Evolutionary conservation across 2,888 invertebrate genomes (phyloP).

Genomic region (Oscheius sp.): DNA sequence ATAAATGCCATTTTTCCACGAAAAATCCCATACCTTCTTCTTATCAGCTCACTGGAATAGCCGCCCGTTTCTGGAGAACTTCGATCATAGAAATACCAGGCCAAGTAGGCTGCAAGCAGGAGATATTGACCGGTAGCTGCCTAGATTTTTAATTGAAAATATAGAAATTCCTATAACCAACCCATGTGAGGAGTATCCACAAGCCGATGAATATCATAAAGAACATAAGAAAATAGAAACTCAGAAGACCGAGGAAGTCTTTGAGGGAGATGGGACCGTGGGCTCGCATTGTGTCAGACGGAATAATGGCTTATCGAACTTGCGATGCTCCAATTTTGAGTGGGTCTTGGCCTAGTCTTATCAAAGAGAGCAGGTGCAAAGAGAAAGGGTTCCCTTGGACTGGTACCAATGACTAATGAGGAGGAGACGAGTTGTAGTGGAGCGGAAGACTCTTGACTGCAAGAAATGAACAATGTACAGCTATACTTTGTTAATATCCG

Average conservation of each 20-base stretch:
- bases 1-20: background rate
- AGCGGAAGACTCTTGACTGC: no score
- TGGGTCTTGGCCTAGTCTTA: conserved; percentile 8
- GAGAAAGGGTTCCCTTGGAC: background rate
- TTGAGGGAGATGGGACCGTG: background rate
- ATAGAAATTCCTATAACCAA: background rate
- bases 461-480: no score
- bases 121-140: conserved; percentile 72
- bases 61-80: conserved; percentile 77
- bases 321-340: background rate
- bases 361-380: background rate
- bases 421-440: no score
- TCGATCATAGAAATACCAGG: conserved; percentile 81
- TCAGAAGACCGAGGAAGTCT: conserved; percentile 15
- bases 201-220: background rate
- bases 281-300: background rate
- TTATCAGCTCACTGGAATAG: conserved; percentile 44
- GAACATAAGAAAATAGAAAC: background rate
- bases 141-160: conserved; percentile 17
- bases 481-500: no score
- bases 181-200: background rate
- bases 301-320: background rate
- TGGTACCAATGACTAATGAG: no score
- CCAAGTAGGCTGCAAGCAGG: conserved; percentile 48
- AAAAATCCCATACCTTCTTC: conserved; percentile 27